phyloP scores from a whole-genome alignment of 2,888 invertebrate genomes.

The Nomada ruficornis region DNA sequence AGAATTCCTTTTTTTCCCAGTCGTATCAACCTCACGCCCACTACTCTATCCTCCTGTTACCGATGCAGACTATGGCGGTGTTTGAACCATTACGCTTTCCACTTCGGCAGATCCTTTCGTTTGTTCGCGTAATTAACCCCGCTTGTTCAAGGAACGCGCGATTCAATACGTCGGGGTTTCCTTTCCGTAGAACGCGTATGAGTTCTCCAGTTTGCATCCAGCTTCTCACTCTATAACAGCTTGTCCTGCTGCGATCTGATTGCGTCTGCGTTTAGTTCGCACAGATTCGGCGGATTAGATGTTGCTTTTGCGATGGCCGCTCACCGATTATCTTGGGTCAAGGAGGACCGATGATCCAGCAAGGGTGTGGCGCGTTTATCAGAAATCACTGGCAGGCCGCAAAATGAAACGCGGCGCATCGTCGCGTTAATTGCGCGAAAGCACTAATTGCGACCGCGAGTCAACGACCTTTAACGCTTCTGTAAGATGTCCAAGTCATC shows the following conservation, averaged over 20 bases:
- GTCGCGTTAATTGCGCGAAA: slow-evolving; percentile 58
- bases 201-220: slow-evolving; percentile 21
- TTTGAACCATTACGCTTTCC: slow-evolving; percentile 1
- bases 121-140: slow-evolving; percentile 14
- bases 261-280: not conserved
- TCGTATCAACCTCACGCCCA: not conserved
- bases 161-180: slow-evolving; percentile 30
- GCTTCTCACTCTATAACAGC: not conserved
- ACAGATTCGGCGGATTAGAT: not conserved
- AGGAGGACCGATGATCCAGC: not conserved
- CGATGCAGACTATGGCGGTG: not conserved
- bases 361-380: slow-evolving; percentile 38
- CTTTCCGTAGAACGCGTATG: not conserved
- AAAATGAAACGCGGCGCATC: slow-evolving; percentile 13
- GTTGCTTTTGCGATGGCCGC: not conserved
- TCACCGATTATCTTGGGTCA: not conserved
- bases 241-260: slow-evolving; percentile 9
- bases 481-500: slow-evolving; percentile 42
- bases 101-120: not conserved
- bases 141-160: slow-evolving; percentile 11
- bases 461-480: slow-evolving; percentile 58
- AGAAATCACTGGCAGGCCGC: slow-evolving; percentile 34
- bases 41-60: not conserved
- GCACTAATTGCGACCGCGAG: slow-evolving; percentile 56
- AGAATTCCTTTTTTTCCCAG: not conserved